A percentile compares a stretch with the other conserved stretches of the same genome.
These are phyloP conservation scores for Perizoma flavofasciatum DNA, from an alignment of 2,888 invertebrate species.

Conservation along the genomic window DNA sequence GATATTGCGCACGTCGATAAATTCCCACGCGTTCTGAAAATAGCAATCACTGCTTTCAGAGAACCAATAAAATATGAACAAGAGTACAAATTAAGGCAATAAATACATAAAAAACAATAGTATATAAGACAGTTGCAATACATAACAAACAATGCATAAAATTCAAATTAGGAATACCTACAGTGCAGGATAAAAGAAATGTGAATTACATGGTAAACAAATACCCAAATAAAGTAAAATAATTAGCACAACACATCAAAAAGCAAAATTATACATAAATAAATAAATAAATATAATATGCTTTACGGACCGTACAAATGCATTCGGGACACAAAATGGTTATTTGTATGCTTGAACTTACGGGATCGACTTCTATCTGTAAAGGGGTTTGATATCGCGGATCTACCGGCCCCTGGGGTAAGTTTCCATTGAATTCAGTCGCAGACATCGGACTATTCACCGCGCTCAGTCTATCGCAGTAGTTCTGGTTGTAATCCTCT, in stretches of 20 bases:
- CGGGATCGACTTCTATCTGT: conserved; percentile 88
- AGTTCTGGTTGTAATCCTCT: conserved; percentile 75
- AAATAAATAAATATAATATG: conserved; percentile 18
- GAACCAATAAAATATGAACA: conserved; percentile 6
- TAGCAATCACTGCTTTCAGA: conserved; percentile 18
- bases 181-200: conserved; percentile 28
- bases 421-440: conserved; percentile 71
- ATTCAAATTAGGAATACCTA: conserved; percentile 19
- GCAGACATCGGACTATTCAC: conserved; percentile 66
- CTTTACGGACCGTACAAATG: conserved; percentile 30
- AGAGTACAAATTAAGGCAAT: conserved; percentile 10
- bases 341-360: conserved; percentile 69
- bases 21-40: conserved; percentile 86
- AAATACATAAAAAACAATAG: conserved; percentile 1
- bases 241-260: conserved; percentile 24
- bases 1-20: conserved; percentile 67
- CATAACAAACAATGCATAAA: conserved; percentile 17
- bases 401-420: conserved; percentile 59
- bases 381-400: conserved; percentile 80
- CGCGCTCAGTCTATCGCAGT: conserved; percentile 68
- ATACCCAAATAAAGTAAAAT: conserved; percentile 17
- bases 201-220: conserved; percentile 24
- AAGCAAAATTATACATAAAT: conserved; percentile 11
- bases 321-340: conserved; percentile 42
- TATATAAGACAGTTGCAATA: conserved; percentile 5